Evolutionary conservation across 2,113 vertebrate species (phyloP), one percentile per base, ranked within the genome.

Genomic region (Crotalus horridus): DNA sequence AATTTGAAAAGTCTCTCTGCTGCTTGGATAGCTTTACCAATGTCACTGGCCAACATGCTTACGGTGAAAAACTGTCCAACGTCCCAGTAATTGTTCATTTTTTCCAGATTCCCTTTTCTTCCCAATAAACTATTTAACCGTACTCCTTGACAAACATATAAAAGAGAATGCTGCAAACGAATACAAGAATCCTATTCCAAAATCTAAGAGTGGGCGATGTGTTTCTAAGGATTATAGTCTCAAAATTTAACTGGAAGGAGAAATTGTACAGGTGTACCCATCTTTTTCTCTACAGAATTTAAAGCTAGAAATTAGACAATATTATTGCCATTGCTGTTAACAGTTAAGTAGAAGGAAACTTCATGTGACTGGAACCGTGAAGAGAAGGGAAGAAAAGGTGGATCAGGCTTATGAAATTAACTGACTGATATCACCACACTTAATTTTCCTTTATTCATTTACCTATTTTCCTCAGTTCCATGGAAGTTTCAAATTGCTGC

Each of bases 71-170:
- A 99, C 96, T 99, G 98, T 90, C 99, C 98, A 59, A 99, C 98
- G 15, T 99, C 99, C 98, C 99, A 99, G 97, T 99, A 99, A 96
- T 97, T 99, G 95, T 98, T 99, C 98, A 99, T 99, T 97, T 99
- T 99, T 96, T 99, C 99, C 96, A 99, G 96, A 93, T 98, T 99
- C 89, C 99, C 99, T 97, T 99, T 99, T 90, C 98, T 98, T 93
- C 98, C 99, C 96, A 99, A 96, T 88, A 99, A 97, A 96, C 98
- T 99, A 97, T 99, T 99, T 95, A 99, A 95, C 51, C 98, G 97
- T 89, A 99, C 98, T 96, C 99, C 99, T 99, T 93, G 54, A 95
- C 95, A 96, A 96, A 93, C 43, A 85, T n/a, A 88, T 88, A n/a
- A 91, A 88, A 51, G 20, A 89, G 17, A 10, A 61, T 58, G 54